A percentile compares a stretch with the other conserved stretches of the same genome.
Conservation (phyloP, 2,888 invertebrate genomes). For the Lysandra coridon region DNA sequence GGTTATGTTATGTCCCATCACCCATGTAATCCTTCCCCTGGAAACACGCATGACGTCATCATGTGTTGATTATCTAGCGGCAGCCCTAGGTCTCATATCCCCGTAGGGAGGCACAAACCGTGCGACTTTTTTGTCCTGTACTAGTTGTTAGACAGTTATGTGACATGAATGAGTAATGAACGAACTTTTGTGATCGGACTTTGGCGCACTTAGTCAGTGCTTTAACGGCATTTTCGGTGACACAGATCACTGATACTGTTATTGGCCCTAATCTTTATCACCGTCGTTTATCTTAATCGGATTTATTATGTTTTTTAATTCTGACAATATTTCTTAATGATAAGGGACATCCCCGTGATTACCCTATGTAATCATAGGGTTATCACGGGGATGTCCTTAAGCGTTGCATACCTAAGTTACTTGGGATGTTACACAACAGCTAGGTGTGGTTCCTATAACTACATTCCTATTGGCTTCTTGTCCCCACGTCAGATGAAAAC, state of each 20-base stretch:
- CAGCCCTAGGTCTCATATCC: not conserved
- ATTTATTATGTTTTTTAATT: not conserved
- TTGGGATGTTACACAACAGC: too few species aligned
- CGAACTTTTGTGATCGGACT: constrained; percentile 40
- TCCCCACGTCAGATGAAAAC: too few species aligned
- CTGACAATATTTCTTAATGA: not conserved
- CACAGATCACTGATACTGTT: constrained; percentile 19
- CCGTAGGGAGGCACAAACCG: not conserved
- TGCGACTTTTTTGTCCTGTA: not conserved
- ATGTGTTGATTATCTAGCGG: not conserved
- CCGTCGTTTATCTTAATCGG: constrained; percentile 36
- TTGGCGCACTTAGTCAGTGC: constrained; percentile 11
- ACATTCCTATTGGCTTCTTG: too few species aligned
- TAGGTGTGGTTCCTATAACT: too few species aligned
- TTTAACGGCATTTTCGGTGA: constrained; percentile 12
- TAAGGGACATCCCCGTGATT: too few species aligned
- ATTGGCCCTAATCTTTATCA: constrained; percentile 14
- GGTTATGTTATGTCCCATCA: too few species aligned
- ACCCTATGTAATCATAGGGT: too few species aligned
- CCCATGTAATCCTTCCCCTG: too few species aligned
- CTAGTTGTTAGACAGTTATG: constrained; percentile 20
- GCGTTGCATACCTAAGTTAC: too few species aligned
- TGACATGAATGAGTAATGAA: constrained; percentile 35
- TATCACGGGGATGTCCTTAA: too few species aligned
- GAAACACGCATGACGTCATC: too few species aligned